Evolutionary conservation across 2,113 vertebrate genomes (phyloP).

Genomic region (Ascaphus truei): DNA sequence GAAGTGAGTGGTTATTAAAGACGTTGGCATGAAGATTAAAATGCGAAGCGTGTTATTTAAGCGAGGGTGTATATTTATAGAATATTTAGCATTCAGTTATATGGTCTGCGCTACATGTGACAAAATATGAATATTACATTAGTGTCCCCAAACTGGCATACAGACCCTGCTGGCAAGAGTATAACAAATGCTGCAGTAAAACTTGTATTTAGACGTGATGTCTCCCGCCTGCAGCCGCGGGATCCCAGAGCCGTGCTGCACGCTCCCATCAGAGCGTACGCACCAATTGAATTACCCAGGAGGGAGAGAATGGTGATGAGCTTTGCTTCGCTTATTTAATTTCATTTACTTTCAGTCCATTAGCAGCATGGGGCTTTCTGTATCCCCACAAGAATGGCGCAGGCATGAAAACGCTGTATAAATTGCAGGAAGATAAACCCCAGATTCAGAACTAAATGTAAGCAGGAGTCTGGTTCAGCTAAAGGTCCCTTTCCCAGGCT

Average conservation of each 20-base stretch:
- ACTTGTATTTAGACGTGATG: conserved; percentile 70
- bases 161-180: conserved; percentile 64
- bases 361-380: conserved; percentile 66
- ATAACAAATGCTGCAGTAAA: conserved; percentile 68
- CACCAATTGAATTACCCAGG: conserved; percentile 71
- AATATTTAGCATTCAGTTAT: conserved; percentile 27
- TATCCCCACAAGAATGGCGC: conserved; percentile 43
- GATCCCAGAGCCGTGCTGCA: conserved; percentile 61
- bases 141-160: conserved; percentile 61
- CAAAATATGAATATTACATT: conserved; percentile 64
- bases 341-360: conserved; percentile 72
- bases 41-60: conserved; percentile 28
- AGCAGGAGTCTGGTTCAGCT: neutral
- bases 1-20: conserved; percentile 7
- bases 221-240: conserved; percentile 63
- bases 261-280: conserved; percentile 61
- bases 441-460: conserved; percentile 19
- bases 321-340: conserved; percentile 70
- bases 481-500: neutral
- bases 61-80: conserved; percentile 24
- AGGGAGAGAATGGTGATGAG: conserved; percentile 61
- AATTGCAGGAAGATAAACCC: conserved; percentile 29
- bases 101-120: conserved; percentile 25
- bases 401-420: conserved; percentile 48
- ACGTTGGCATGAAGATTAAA: conserved; percentile 20